Evolutionary conservation across 2,797 vertebrate species (phyloP).

Genomic region (Lagodon rhomboides): DNA sequence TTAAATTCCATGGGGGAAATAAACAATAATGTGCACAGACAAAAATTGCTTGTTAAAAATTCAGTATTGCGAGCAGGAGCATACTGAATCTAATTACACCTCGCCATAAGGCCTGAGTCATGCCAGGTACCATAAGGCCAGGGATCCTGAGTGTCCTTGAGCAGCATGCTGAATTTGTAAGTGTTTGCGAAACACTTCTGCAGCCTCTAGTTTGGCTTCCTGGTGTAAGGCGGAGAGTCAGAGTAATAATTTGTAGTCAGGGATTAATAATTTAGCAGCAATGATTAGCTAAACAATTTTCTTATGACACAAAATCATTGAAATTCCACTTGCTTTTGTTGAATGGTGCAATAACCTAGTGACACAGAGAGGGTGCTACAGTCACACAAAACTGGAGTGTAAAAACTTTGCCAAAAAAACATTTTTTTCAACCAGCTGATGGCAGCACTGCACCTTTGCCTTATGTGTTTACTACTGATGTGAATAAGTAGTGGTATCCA

Average conservation of each 20-base stretch:
- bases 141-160: not conserved
- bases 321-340: not conserved
- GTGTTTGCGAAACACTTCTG: not conserved
- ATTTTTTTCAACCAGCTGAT: slow-evolving; percentile 50
- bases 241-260: not conserved
- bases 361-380: slow-evolving; percentile 65
- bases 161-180: not conserved
- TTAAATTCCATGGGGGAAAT: not conserved
- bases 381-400: not conserved
- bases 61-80: not conserved
- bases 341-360: slow-evolving; percentile 34
- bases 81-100: slow-evolving; percentile 9
- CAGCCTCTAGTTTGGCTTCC: not conserved
- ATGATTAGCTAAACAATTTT: too few species aligned
- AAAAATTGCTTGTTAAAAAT: not conserved
- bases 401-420: not conserved
- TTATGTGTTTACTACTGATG: not conserved
- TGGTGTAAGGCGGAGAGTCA: not conserved
- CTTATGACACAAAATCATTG: not conserved
- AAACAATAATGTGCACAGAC: not conserved
- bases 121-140: slow-evolving; percentile 1
- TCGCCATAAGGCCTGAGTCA: slow-evolving; percentile 1
- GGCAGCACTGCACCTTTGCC: slow-evolving; percentile 61
- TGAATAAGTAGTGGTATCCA: not conserved
- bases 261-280: not conserved